Percentiles rank a stretch among this genome's conserved stretches.
Evolutionary conservation across 2,113 vertebrate species (phyloP).

Genomic region (Smithornis capensis): DNA sequence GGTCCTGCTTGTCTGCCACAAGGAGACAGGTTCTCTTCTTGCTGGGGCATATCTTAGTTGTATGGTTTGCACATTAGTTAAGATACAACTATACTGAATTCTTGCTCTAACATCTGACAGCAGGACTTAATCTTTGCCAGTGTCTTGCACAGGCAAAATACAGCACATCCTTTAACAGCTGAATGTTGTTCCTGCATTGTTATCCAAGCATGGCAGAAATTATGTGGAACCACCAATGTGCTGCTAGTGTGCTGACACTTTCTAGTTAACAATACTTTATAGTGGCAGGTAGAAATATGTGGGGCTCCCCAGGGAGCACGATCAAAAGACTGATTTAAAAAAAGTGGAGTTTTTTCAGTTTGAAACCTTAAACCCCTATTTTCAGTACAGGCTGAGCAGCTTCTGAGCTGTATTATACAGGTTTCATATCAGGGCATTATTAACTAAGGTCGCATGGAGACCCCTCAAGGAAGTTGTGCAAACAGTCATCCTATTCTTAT

Average conservation of each 20-base stretch:
- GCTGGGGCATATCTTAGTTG: background rate
- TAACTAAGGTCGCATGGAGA: background rate
- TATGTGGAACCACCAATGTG: background rate
- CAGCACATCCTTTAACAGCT: background rate
- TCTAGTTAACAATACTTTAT: background rate
- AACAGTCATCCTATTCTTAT: background rate
- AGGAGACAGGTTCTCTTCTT: background rate
- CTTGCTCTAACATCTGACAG: background rate
- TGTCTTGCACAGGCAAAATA: background rate
- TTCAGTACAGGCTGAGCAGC: background rate
- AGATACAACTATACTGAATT: background rate
- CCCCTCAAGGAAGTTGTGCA: background rate
- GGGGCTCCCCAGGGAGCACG: background rate
- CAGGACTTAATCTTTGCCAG: background rate
- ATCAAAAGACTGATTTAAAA: background rate
- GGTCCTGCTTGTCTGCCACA: background rate
- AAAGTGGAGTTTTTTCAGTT: background rate
- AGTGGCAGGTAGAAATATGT: background rate
- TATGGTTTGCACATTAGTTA: background rate
- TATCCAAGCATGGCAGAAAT: background rate
- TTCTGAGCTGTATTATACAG: background rate
- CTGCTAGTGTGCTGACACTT: background rate
- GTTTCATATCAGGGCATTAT: background rate
- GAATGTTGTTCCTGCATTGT: background rate
- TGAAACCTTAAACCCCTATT: background rate